Percentiles rank a stretch among this genome's conserved stretches.
These are phyloP conservation scores for Salvator merianae DNA, from an alignment of 2,113 vertebrate species.

Conservation along the genomic window DNA sequence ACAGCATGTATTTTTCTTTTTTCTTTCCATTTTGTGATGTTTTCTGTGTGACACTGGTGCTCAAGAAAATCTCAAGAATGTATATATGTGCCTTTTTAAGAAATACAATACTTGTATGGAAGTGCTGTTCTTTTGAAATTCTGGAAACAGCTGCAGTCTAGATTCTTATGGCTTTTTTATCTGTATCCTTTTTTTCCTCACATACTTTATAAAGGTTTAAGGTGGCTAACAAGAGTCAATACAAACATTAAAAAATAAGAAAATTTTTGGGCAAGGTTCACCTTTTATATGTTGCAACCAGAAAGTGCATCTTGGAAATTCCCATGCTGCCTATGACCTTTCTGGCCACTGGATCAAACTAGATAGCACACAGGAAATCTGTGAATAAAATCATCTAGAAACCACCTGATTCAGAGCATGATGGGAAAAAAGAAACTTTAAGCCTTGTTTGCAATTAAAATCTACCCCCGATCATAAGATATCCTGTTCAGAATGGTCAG, in stretches of 20 bases:
- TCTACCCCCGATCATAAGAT: not conserved
- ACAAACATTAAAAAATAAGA: too few relatives aligned
- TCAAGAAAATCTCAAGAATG: not conserved
- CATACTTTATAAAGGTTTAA: too few relatives aligned
- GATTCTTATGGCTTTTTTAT: too few relatives aligned
- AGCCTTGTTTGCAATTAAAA: not conserved
- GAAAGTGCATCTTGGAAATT: not conserved
- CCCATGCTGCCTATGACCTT: not conserved
- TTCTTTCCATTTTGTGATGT: not conserved
- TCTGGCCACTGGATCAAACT: not conserved
- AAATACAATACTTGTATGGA: not conserved
- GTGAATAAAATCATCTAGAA: not conserved
- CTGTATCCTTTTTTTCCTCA: too few relatives aligned
- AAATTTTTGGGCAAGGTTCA: too few relatives aligned
- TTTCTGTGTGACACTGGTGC: slow-evolving; percentile 21
- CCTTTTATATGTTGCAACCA: not conserved
- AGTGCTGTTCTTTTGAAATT: too few relatives aligned
- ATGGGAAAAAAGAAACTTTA: not conserved
- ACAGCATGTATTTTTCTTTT: not conserved
- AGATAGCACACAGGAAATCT: not conserved
- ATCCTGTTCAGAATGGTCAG: not conserved
- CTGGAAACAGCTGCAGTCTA: not conserved
- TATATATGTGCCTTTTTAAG: not conserved
- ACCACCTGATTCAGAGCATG: not conserved
- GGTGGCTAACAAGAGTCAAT: too few relatives aligned